Base-by-base conservation (phyloP, 92 coral and sea anemone species). In the Virgularia gustaviana region DNA sequence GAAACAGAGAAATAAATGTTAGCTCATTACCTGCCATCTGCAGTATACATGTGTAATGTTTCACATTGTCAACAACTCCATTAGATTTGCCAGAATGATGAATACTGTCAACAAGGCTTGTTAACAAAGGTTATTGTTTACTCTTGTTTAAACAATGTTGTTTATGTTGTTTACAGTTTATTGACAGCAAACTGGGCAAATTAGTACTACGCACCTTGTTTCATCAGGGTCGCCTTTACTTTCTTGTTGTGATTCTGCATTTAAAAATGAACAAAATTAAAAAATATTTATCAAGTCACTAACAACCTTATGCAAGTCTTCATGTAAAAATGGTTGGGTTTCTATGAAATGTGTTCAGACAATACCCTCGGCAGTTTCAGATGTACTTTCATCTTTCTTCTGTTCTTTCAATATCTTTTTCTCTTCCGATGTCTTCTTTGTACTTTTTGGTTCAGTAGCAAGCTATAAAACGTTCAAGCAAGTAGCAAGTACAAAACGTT, bases 381-480 rank as follows among this genome's bases (percentile, higher is more conserved):
- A 4, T n/a, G n/a, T n/a, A n/a, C n/a, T 68, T 2, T 30, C 75
- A 47, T 68, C 75, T 29, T 68, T 51, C 33, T 15, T 51, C 39
- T 53, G 31, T 49, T 51, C 75, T 13, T 4, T 49, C 33, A 61
- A 11, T 23, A 37, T 49, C 37, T 49, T 68, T 49, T 49, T 47
- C 6, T 68, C 61, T 34, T 68, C 61, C 45, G 47, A 59, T 4
- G 11, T 16, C 9, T 3, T 32, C 51, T 68, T 49, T 31, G 47
- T 68, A 13, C 10, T 42, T 49, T 68, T 68, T 30, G 41, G 0
- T 11, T 44, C 49, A 11, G 19, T n/a, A n/a, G n/a, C n/a, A n/a
- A n/a, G n/a, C n/a, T n/a, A n/a, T n/a, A n/a, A n/a, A n/a, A n/a
- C n/a, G n/a, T n/a, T n/a, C n/a, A n/a, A n/a, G n/a, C n/a, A n/a